Base-by-base conservation (phyloP, 2,113 vertebrate genomes). In the Malurus cyaneus region DNA sequence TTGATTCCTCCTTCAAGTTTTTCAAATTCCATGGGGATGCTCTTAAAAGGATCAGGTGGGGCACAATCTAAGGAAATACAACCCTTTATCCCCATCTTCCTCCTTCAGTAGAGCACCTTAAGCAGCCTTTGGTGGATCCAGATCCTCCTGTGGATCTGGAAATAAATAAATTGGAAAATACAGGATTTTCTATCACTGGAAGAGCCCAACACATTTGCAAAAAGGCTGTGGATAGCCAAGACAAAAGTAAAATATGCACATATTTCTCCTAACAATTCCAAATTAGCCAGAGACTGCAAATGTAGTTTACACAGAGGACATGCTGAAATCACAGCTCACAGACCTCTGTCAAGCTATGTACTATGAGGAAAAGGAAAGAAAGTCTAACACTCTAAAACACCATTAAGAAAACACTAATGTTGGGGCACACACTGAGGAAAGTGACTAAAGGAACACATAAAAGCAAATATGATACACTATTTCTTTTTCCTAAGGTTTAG, bases 1-100 rank as follows among this genome's bases (percentile, higher is more conserved):
- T 73, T 64, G 32, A 39, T 54, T 73, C 4, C 6, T 64, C 18
- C 21, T 73, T 54, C 32, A 57, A 20, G 18, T 11, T 61, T 72
- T 49, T 53, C 18, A 69, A 74, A 56, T 49, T 18, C 23, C 36
- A 20, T 34, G 56, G 24, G 71, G 10, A 29, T 26, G 19, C 0
- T 81, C 21, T 25, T 28, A n/a, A 78, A 86, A 71, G 24, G 25
- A 64, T 47, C 20, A 4, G 0, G 2, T 17, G 13, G 24, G 36
- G 41, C 9, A 26, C 2, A 1, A 12, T 9, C 23, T 60, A 52
- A 85, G 39, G 20, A 36, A 78, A 59, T 14, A 6, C 0, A 1
- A 25, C 5, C 19, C 2, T 52, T 92, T n/a, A 32, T 47, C 29
- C 7, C 12, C 36, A 59, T 6, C 18, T 52, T 28, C 8, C 29